A percentile compares a stretch with the other conserved stretches of the same genome.
Conservation (phyloP, 2,113 vertebrate species). For the Empidonax traillii region DNA sequence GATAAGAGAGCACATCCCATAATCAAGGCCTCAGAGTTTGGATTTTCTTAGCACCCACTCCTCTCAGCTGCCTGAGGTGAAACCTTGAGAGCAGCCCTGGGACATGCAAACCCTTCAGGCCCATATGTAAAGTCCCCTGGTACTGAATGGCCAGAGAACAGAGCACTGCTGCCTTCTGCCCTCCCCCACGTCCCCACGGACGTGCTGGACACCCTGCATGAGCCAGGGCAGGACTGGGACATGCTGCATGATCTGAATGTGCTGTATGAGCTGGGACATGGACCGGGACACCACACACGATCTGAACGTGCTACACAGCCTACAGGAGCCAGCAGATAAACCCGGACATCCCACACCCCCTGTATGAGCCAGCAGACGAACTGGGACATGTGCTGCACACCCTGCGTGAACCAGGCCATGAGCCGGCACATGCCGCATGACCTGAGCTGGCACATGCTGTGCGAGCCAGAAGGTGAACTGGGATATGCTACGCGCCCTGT, state of each 20-base stretch:
- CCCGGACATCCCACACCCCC: not conserved
- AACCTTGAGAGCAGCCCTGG: fast-evolving
- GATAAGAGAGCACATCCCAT: fast-evolving
- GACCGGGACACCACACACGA: not conserved
- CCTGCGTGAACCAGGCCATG: fast-evolving
- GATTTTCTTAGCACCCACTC: not conserved
- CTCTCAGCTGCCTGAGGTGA: not conserved
- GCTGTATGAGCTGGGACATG: not conserved
- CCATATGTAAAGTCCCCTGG: fast-evolving
- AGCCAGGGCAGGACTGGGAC: not conserved
- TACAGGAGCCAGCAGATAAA: fast-evolving
- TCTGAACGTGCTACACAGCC: fast-evolving
- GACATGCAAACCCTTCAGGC: not conserved
- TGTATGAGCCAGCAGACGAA: fast-evolving
- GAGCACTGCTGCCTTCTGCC: not conserved
- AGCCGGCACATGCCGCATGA: not conserved
- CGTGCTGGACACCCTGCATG: not conserved
- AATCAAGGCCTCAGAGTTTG: fast-evolving
- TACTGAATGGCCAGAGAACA: fast-evolving
- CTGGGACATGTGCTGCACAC: not conserved
- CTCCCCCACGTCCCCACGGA: fast-evolving
- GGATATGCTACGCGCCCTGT: fast-evolving
- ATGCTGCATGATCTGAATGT: not conserved
- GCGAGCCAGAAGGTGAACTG: no score
- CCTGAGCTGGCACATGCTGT: not conserved